Base-by-base conservation (phyloP, 2,797 vertebrate genomes). In the Syndactyla subalaris region DNA sequence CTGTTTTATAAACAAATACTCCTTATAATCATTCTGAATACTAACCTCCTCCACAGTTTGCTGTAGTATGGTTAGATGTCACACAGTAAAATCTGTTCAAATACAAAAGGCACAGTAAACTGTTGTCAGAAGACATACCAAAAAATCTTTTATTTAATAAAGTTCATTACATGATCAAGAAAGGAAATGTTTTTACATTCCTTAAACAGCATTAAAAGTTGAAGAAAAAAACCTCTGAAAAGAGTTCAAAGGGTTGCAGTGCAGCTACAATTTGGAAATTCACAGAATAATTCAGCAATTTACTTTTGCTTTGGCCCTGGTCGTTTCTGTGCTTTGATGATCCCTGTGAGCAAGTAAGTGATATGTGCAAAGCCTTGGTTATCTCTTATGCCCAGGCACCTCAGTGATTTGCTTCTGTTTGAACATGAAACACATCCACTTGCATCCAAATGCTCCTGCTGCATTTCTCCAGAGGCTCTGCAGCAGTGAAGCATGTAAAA, bases 1-100 rank as follows among this genome's bases (percentile, higher is more conserved):
- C 48, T 91, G 57, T 55, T 94, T 93, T 70, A 86, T 84, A 93
- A 89, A 91, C 41, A 75, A 75, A 70, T 59, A 82, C 29, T 82
- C 46, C 34, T 67, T 71, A 55, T 46, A 87, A 92, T 93, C 8
- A 43, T 66, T 68, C 39, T 86, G 38, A 84, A 57, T 75, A 65
- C 32, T n/a, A 82, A 5, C 34, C 67, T 94, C 58, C 90, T 82
- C 70, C 82, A 54, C 65, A 70, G 16, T 81, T 91, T 94, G 45
- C 43, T 71, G 3, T 29, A 46, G 57, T 22, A 48, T 65, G 80
- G 36, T 26, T 95, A 72, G 43, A 45, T 27, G 22, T 49, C 30
- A 55, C 23, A 22, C 51, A 22, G 49, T 39, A 68, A 92, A 95
- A 85, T 77, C 32, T 66, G 54, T 45, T 83, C 30, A 79, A 68